Evolutionary conservation across 2,888 invertebrate genomes (phyloP).

Genomic region (Drosophila maculinotata): DNA sequence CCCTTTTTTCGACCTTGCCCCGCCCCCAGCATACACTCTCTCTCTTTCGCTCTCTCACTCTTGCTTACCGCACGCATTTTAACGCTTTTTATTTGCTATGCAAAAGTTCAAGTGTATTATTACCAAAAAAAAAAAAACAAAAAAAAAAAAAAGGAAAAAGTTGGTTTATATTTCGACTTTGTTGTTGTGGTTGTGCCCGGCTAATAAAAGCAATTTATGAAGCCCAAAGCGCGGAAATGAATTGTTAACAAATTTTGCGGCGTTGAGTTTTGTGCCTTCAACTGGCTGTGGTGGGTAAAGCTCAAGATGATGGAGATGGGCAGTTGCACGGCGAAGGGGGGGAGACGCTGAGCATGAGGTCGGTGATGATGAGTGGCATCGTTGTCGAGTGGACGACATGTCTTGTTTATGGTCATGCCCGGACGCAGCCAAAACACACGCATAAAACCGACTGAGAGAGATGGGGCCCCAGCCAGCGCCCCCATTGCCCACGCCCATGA

Average conservation of each 20-base stretch:
- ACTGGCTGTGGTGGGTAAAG: too few relatives aligned
- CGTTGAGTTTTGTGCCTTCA: slow-evolving; percentile 45
- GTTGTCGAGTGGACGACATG: slow-evolving; percentile 65
- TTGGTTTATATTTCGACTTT: slow-evolving; percentile 53
- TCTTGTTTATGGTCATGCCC: slow-evolving; percentile 72
- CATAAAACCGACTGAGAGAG: slow-evolving; percentile 30
- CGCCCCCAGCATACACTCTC: not conserved
- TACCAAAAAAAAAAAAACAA: slow-evolving; percentile 42
- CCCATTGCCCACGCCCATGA: not conserved
- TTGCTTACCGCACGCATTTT: slow-evolving; percentile 61
- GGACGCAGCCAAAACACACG: slow-evolving; percentile 24
- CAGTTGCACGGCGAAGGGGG: not conserved
- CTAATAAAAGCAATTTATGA: slow-evolving; percentile 81
- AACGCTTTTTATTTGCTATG: slow-evolving; percentile 78
- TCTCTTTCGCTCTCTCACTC: not conserved
- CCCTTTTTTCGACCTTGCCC: slow-evolving; percentile 9
- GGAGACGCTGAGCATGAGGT: not conserved
- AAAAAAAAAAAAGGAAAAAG: slow-evolving; percentile 20
- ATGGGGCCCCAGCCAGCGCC: not conserved
- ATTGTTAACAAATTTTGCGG: slow-evolving; percentile 76
- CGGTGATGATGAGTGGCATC: slow-evolving; percentile 57
- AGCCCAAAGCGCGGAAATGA: slow-evolving; percentile 81
- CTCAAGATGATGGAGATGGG: slow-evolving; percentile 29
- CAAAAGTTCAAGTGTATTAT: slow-evolving; percentile 80
- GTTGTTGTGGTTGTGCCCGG: slow-evolving; percentile 49